Base-by-base conservation (phyloP, 1,140 invertebrate genomes). In the Anastrepha ludens region DNA sequence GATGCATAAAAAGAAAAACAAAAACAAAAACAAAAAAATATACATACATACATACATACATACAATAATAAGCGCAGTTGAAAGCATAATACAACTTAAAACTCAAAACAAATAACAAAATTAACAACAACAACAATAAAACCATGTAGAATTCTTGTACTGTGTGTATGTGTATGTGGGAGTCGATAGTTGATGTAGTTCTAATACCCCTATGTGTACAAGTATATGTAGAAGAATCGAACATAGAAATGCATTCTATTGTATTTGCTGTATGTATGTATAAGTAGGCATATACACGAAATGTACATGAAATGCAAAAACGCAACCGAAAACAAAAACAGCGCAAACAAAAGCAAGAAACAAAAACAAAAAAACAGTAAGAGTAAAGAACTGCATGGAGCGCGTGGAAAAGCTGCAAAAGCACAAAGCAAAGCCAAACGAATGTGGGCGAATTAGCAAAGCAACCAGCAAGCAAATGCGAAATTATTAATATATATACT, bases 181-280 rank as follows among this genome's bases (percentile, higher is more conserved):
- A 55, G 74, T 81, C 74, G 74, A 81, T 81, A 81, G 74, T 81
- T 81, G 44, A 9, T 81, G 74, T 81, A 81, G 47, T 81, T 81
- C 15, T 81, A 81, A 81, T 81, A 81, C 0, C 50, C 17, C 5
- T 29, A 64, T 74, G 47, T 47, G 44, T 74, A 29, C 11, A 55
- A 55, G 50, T 55, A 6, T 29, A 81, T 81, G 74, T 81, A 81
- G 29, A 29, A 29, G 29, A 81, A 81, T 81, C 74, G 44, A 50
- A 81, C 55, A 81, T 55, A 29, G n/a, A 47, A 62, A 74, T 74
- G 67, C 67, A 74, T 44, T 44, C 3, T 74, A 74, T 44, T 44
- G 67, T 47, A 44, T 74, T 15, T 74, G 44, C 50, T 58, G 47
- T 58, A 58, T 81, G 44, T 78, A 7, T n/a, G 70, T 74, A 47